Conservation (phyloP, 2,888 invertebrate genomes). For the Aproaerema taeniolella region DNA sequence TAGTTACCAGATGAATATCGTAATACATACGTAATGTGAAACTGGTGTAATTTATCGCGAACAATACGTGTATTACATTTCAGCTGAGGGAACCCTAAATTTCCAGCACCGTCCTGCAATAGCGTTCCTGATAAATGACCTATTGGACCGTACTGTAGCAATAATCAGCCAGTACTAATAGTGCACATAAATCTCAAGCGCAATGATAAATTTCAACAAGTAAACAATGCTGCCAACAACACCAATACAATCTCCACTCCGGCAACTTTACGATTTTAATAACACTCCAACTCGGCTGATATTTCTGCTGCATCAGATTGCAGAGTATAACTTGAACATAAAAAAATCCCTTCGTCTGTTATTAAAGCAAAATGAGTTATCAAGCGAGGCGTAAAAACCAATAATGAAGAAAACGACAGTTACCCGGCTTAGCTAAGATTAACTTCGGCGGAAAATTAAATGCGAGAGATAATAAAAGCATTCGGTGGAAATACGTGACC, state of each 20-base stretch:
- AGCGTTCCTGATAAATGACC: conserved; percentile 11
- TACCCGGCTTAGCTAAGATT: conserved; percentile 46
- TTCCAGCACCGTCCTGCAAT: conserved; percentile 2
- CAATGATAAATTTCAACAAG: conserved; percentile 2
- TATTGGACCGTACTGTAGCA: conserved; percentile 1
- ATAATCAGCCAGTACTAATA: conserved; percentile 10
- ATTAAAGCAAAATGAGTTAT: conserved; percentile 12
- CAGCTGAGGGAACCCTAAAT: neutral
- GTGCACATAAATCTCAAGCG: conserved; percentile 1
- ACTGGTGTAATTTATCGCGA: neutral
- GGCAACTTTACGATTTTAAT: neutral
- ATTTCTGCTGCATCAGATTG: conserved; percentile 1
- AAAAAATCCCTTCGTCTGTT: neutral
- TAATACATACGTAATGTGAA: neutral
- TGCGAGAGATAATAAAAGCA: conserved; percentile 62
- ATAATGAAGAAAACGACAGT: conserved; percentile 45
- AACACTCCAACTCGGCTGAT: neutral
- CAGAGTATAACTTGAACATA: neutral
- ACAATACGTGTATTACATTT: neutral
- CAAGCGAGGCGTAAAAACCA: conserved; percentile 28
- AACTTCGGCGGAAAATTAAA: conserved; percentile 63
- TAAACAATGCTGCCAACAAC: too few species aligned
- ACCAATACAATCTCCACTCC: neutral
- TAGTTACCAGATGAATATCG: too few species aligned
- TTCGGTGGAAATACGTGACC: conserved; percentile 64